Percentiles rank a stretch among this genome's conserved stretches.
Conservation (phyloP, 2,797 vertebrate genomes). For the Sciurus vulgaris region DNA sequence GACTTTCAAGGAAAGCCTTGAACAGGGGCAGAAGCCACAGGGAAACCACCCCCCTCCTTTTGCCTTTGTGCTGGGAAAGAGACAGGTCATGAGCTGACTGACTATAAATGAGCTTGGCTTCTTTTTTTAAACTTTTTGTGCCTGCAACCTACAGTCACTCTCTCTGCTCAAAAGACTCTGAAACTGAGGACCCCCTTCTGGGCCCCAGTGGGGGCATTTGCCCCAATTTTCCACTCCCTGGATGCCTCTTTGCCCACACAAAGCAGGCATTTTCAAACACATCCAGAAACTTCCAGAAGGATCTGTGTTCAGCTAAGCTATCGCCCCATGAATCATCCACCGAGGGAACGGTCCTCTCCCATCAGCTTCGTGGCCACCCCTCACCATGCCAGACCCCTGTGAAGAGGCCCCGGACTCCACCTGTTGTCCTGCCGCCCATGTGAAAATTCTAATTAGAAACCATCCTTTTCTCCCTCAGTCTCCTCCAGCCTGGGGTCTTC, state of each 20-base stretch:
- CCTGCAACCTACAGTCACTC: neutral
- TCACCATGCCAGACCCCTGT: neutral
- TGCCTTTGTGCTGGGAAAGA: slow-evolving; percentile 33
- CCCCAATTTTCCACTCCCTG: slow-evolving; percentile 46
- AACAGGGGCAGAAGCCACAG: neutral
- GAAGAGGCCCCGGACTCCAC: neutral
- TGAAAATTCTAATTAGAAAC: slow-evolving; percentile 4
- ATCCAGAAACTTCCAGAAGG: slow-evolving; percentile 55
- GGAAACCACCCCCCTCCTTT: neutral
- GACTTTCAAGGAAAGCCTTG: slow-evolving; percentile 65
- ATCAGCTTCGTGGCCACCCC: neutral
- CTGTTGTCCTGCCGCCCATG: neutral
- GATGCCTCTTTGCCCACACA: slow-evolving; percentile 14
- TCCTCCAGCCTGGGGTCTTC: neutral
- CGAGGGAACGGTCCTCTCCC: neutral
- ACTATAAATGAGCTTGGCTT: slow-evolving; percentile 57
- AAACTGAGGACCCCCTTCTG: neutral
- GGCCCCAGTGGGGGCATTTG: neutral
- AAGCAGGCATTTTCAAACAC: slow-evolving; percentile 49
- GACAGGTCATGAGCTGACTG: slow-evolving; percentile 13
- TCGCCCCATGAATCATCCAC: neutral
- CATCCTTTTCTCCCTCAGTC: neutral
- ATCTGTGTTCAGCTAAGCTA: neutral
- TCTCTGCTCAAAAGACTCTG: slow-evolving; percentile 60
- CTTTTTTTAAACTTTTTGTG: slow-evolving; percentile 62